A percentile compares a stretch with the other conserved stretches of the same genome.
These are phyloP conservation scores for Parazoanthus darwini DNA, from an alignment of 92 coral and sea anemone genomes.

Conservation along the genomic window DNA sequence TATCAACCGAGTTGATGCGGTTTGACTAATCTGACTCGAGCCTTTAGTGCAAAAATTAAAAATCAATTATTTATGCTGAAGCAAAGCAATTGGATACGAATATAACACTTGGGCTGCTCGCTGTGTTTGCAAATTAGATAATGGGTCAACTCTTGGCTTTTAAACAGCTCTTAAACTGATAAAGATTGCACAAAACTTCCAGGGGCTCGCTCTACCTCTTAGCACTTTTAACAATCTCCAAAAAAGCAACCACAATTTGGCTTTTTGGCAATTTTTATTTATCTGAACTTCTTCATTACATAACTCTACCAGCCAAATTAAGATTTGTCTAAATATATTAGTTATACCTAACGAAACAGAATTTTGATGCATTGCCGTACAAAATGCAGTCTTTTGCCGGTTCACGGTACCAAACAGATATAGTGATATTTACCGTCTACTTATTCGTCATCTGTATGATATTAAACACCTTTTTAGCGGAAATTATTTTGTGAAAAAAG, in stretches of 20 bases:
- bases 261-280: neutral
- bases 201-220: neutral
- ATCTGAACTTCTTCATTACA: neutral
- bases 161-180: neutral
- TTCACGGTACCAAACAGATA: neutral
- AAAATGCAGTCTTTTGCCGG: no score
- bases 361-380: no score
- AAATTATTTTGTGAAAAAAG: no score
- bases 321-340: neutral
- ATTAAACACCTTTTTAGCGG: neutral
- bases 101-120: neutral
- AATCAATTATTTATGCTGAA: no score
- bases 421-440: neutral
- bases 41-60: neutral
- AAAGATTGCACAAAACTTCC: no score
- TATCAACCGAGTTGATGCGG: neutral
- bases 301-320: neutral
- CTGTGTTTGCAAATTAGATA: neutral
- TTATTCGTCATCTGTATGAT: neutral
- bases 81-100: neutral
- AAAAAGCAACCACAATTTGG: neutral
- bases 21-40: neutral
- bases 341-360: neutral
- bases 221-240: neutral
- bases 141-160: neutral